Evolutionary conservation across 2,888 invertebrate species (phyloP), one percentile per base, ranked within the genome.

Genomic region (Acleris laterana): DNA sequence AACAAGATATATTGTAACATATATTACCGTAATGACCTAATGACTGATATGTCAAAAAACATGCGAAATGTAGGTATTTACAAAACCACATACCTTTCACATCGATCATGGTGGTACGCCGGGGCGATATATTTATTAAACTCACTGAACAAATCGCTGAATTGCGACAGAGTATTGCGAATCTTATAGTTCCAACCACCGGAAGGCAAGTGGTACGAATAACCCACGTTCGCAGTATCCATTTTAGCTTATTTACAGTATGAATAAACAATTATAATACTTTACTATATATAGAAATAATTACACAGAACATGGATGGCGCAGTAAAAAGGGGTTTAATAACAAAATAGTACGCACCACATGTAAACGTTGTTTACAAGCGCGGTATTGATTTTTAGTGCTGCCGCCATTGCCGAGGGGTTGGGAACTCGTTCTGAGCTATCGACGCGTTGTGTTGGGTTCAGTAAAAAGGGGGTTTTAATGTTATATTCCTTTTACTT

Each of bases 61-160:
- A 38, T 38, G 38, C 32, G 4, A 13, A 38, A 38, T 13, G 5
- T 17, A 46, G 17, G 25, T 44, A 11, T 48, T 48, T n/a, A 17
- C 7, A 59, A 6, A 17, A 38, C 38, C 3, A 69, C 78, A 78
- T 92, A 97, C 98, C 98, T 96, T 93, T 99, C 99, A 87, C 98
- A 99, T 68, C 99, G 95, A 87, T 99, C 99, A 94, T 99, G 99
- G 84, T 98, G 97, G 93, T 98, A 98, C 71, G 98, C 98, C 44
- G 99, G 99, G 32, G 98, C 97, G 69, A 99, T 98, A 84, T 98
- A 98, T 89, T 97, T 97, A 85, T 98, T 98, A 86, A 99, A 99
- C 93, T 98, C 98, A 85, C 98, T 98, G 89, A 98, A 99, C 70
- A 98, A 91, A 89, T 98, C 98, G 82, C 97, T 98, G 84, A 98